Percentiles rank a stretch among this genome's conserved stretches.
Conservation (phyloP, 2,797 vertebrate genomes). For the Melanotaenia nigrans region DNA sequence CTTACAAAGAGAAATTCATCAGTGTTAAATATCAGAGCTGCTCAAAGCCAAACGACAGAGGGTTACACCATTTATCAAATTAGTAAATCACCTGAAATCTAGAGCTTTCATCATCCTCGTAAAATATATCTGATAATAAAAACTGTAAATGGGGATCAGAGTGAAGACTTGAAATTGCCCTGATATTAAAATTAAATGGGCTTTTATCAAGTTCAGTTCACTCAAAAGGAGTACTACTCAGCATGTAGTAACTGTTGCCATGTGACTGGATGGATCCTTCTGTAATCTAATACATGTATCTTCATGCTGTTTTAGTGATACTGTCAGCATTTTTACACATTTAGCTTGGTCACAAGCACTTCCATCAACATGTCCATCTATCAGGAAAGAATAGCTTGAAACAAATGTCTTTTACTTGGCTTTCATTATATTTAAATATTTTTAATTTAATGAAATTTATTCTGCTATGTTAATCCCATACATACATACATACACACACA, state of each 20-base stretch:
- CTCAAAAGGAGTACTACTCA: background rate
- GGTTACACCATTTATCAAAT: slow-evolving; percentile 70
- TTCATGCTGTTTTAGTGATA: background rate
- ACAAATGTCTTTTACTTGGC: background rate
- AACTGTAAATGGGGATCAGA: slow-evolving; percentile 14
- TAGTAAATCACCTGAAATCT: slow-evolving; percentile 39
- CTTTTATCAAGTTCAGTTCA: slow-evolving; percentile 1
- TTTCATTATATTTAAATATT: background rate
- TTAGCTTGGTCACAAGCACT: background rate
- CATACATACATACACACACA: too few relatives aligned
- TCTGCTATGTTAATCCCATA: too few relatives aligned
- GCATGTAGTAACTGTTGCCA: background rate
- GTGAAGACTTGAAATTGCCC: background rate
- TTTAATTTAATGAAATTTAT: too few relatives aligned
- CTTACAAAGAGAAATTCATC: slow-evolving; percentile 76
- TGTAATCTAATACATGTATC: background rate
- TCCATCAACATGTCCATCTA: background rate
- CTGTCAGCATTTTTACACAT: background rate
- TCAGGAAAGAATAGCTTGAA: background rate
- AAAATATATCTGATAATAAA: slow-evolving; percentile 33
- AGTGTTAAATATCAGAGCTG: slow-evolving; percentile 60
- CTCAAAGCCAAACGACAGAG: slow-evolving; percentile 52
- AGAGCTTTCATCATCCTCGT: slow-evolving; percentile 17
- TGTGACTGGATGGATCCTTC: background rate
- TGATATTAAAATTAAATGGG: slow-evolving; percentile 15